Evolutionary conservation across 1,140 invertebrate genomes (phyloP).

Genomic region (Drosophila sucinea): DNA sequence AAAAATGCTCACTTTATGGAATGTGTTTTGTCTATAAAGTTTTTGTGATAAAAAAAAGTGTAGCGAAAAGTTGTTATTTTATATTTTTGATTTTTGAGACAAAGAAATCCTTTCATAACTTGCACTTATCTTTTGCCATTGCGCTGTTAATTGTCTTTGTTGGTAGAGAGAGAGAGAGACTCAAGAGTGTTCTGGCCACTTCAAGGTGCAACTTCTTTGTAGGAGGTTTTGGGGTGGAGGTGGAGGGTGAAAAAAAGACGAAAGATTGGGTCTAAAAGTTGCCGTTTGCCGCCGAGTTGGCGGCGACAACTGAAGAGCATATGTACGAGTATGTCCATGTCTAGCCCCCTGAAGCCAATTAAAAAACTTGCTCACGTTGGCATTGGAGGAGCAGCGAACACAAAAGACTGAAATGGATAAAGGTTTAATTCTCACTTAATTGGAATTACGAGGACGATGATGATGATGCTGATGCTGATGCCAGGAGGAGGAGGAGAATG

Average conservation of each 20-base stretch:
- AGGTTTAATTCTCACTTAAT: conserved; percentile 78
- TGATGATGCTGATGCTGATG: neutral
- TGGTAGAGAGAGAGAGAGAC: neutral
- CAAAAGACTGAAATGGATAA: conserved; percentile 49
- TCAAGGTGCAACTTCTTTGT: neutral
- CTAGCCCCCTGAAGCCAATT: conserved; percentile 61
- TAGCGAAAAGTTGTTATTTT: neutral
- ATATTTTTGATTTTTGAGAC: neutral
- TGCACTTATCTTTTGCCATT: neutral
- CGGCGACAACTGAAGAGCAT: conserved; percentile 2
- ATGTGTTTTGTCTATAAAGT: no score
- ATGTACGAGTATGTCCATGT: conserved; percentile 17
- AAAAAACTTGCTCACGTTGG: conserved; percentile 41
- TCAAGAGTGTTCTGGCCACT: neutral
- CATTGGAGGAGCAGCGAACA: conserved; percentile 6
- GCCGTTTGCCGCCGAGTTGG: neutral
- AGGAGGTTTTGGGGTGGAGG: neutral
- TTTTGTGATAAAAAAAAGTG: no score
- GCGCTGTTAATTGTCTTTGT: conserved; percentile 1
- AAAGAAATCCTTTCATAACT: conserved; percentile 8
- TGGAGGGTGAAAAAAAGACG: neutral
- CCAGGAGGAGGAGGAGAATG: neutral
- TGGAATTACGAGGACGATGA: conserved; percentile 64
- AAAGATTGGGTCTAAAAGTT: neutral
- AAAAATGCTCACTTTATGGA: no score